Percentiles rank a stretch among this genome's conserved stretches.
Conservation (phyloP, 2,113 vertebrate species). For the Puntigrus tetrazona region DNA sequence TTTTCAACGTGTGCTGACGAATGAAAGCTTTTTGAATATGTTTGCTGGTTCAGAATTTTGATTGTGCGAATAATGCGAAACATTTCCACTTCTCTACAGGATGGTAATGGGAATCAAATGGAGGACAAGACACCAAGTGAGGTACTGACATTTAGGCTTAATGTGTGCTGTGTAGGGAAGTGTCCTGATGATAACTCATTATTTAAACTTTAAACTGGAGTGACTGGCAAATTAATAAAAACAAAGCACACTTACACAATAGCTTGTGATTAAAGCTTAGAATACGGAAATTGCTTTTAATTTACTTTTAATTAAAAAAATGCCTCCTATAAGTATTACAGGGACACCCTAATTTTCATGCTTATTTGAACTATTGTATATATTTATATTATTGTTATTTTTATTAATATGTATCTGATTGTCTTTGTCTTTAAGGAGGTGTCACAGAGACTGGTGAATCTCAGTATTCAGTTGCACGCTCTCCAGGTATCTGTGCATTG, state of each 20-base stretch:
- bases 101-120: slow-evolving; percentile 80
- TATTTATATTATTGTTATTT: slow-evolving; percentile 7
- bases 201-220: not conserved
- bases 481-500: slow-evolving; percentile 79
- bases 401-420: slow-evolving; percentile 6
- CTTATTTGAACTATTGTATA: not conserved
- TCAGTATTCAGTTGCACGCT: slow-evolving; percentile 83
- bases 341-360: not conserved
- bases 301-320: too few species aligned
- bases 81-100: slow-evolving; percentile 63
- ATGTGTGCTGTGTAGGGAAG: not conserved
- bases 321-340: not conserved
- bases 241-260: not conserved
- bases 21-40: slow-evolving; percentile 10
- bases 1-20: slow-evolving; percentile 26
- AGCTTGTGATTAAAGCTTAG: not conserved
- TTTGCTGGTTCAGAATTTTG: slow-evolving; percentile 16
- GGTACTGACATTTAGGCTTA: slow-evolving; percentile 55
- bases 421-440: slow-evolving; percentile 74
- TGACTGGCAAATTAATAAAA: not conserved
- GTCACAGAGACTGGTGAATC: slow-evolving; percentile 80
- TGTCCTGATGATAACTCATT: not conserved
- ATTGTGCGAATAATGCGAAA: slow-evolving; percentile 15
- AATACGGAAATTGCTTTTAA: not conserved
- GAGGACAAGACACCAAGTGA: slow-evolving; percentile 68